Conservation (phyloP, 1,140 invertebrate genomes). For the Orius laevigatus region DNA sequence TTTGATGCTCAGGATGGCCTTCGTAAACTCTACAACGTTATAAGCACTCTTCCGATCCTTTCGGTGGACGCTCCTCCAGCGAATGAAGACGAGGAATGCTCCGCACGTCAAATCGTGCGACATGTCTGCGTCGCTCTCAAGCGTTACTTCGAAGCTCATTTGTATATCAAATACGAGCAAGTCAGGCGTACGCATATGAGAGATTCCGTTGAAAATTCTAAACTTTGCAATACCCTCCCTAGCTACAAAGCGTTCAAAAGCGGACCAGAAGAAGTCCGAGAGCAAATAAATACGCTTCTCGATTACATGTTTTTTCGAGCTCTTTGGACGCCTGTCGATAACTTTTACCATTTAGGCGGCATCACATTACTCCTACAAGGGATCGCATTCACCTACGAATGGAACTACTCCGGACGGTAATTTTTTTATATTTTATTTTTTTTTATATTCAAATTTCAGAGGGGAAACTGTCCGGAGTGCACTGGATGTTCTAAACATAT, state of each 20-base stretch:
- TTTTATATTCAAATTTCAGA: slow-evolving; percentile 27
- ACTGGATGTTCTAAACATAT: slow-evolving; percentile 77
- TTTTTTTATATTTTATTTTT: neutral
- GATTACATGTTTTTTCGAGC: slow-evolving; percentile 56
- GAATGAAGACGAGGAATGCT: slow-evolving; percentile 82
- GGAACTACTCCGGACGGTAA: slow-evolving; percentile 76
- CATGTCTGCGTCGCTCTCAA: slow-evolving; percentile 84
- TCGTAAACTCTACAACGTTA: slow-evolving; percentile 82
- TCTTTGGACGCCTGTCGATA: slow-evolving; percentile 73
- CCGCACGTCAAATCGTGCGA: slow-evolving; percentile 81
- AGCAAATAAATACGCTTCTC: slow-evolving; percentile 67
- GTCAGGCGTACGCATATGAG: slow-evolving; percentile 43
- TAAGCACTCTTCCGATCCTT: slow-evolving; percentile 68
- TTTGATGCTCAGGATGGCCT: slow-evolving; percentile 87
- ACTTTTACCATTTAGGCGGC: slow-evolving; percentile 68
- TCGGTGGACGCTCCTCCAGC: slow-evolving; percentile 45
- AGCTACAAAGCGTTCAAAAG: slow-evolving; percentile 56
- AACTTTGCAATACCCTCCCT: slow-evolving; percentile 27
- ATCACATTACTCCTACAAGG: slow-evolving; percentile 69
- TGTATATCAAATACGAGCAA: slow-evolving; percentile 67
- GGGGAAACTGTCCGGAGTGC: slow-evolving; percentile 79
- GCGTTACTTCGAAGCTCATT: slow-evolving; percentile 82
- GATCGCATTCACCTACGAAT: slow-evolving; percentile 76
- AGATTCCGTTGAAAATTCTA: slow-evolving; percentile 24
- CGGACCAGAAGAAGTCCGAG: slow-evolving; percentile 57